Evolutionary conservation across 2,797 vertebrate genomes (phyloP).

Genomic region (Cyprinodon diabolis): DNA sequence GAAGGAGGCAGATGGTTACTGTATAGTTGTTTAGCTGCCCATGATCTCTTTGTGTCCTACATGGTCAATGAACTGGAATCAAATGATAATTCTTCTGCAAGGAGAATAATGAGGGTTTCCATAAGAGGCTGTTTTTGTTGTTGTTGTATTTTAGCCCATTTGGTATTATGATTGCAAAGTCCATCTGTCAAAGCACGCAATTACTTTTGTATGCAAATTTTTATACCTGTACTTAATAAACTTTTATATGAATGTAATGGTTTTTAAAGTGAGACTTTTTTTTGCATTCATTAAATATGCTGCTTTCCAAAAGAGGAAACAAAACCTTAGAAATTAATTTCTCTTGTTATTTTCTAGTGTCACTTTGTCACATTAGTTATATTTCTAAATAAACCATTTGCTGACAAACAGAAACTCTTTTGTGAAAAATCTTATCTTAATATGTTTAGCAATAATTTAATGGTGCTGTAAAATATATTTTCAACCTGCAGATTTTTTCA

Average conservation of each 20-base stretch:
- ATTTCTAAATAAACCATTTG: background rate
- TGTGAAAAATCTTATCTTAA: background rate
- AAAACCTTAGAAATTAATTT: background rate
- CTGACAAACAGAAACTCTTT: background rate
- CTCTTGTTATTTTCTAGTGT: background rate
- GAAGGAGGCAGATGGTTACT: conserved; percentile 69
- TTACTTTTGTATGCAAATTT: conserved; percentile 48
- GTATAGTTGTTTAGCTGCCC: conserved; percentile 49
- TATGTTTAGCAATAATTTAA: background rate
- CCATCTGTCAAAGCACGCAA: conserved; percentile 50
- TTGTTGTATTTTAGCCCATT: conserved; percentile 38
- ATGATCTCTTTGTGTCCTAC: conserved; percentile 71
- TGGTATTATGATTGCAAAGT: conserved; percentile 30
- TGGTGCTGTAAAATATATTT: background rate
- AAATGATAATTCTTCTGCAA: conserved; percentile 50
- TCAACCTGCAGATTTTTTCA: too few relatives aligned
- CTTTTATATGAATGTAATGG: conserved; percentile 48
- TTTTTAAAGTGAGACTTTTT: conserved; percentile 12
- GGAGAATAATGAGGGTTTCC: conserved; percentile 67
- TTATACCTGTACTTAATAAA: conserved; percentile 67
- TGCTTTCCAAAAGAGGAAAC: background rate
- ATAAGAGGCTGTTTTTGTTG: conserved; percentile 49
- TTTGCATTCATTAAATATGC: background rate
- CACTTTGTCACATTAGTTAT: background rate
- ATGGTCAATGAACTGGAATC: conserved; percentile 77